Base-by-base conservation (phyloP, 2,113 vertebrate species). In the Dicrurus megarhynchus region DNA sequence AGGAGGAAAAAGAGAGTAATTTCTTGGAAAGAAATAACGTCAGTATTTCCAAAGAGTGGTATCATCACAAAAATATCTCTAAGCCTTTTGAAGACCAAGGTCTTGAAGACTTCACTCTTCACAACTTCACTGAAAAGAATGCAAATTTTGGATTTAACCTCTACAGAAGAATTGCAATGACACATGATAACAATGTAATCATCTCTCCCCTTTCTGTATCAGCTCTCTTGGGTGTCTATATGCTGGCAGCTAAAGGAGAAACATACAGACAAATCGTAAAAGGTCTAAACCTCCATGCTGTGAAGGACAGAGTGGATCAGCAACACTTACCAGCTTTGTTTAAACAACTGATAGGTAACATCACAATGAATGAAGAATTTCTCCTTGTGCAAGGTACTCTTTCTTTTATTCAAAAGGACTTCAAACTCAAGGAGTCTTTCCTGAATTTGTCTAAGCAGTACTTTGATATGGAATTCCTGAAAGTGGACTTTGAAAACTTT, bases 121-220 rank as follows among this genome's bases (percentile, higher is more conserved):
- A 96, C 37, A 97, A 98, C 85, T 98, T 99, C n/a, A 98, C 98
- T 23, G 96, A 98, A 79, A 98, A 97, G 86, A 99, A 98, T 70
- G 97, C 97, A 49, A 98, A 98, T 95, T 99, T 99, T 89, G 99
- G 99, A 56, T 99, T 99, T 97, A 98, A 98, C 74, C 98, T 99
- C 41, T 99, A 99, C 93, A 97, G 98, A 71, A 98, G 97, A 97
- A 98, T 99, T 89, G 98, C 99, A 41, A 87, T 96, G 94, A 98
- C 95, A 67, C 98, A 99, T 1, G 99, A 99, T 27, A 91, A 98
- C 60, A 99, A 99, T 53, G 97, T 99, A 26, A 98, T 99, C 61
- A 98, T 99, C 89, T 99, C 99, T 9, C 99, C 99, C 0, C 77
- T 99, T 44, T 98, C 99, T 16, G 56, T 99, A 70, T 98, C 99